phyloP scores from a whole-genome alignment of 1,140 invertebrate species.

The Drosophila subobscura region DNA sequence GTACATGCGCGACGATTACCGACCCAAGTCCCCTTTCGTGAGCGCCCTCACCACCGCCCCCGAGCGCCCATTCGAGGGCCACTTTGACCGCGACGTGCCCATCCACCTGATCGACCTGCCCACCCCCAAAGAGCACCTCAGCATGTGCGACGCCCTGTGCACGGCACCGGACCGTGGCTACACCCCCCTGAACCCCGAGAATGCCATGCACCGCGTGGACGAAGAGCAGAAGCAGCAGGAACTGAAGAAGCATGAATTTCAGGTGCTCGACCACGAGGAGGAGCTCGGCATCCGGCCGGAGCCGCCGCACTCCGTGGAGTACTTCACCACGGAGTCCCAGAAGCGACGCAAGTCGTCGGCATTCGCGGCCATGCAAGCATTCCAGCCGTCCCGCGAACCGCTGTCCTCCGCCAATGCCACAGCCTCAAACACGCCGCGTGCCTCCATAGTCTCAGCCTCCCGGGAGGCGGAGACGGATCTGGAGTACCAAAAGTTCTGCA shows the following conservation, averaged over 20 bases:
- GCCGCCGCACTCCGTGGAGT: slow-evolving; percentile 58
- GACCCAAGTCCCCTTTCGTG: slow-evolving; percentile 87
- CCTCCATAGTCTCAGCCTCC: slow-evolving; percentile 55
- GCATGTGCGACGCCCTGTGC: slow-evolving; percentile 83
- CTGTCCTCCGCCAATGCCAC: slow-evolving; percentile 53
- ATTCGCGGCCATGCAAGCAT: slow-evolving; percentile 83
- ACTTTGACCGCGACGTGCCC: slow-evolving; percentile 82
- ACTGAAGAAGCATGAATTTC: slow-evolving; percentile 77
- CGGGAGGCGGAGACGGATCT: slow-evolving; percentile 55
- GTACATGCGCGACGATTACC: slow-evolving; percentile 83
- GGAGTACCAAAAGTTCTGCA: slow-evolving; percentile 71
- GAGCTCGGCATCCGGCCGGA: slow-evolving; percentile 66
- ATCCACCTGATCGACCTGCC: slow-evolving; percentile 83
- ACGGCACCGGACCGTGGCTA: slow-evolving; percentile 84
- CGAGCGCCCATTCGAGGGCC: slow-evolving; percentile 85
- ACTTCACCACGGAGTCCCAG: slow-evolving; percentile 50
- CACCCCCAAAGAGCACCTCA: slow-evolving; percentile 82
- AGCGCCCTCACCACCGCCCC: slow-evolving; percentile 88
- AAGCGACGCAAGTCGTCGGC: slow-evolving; percentile 70
- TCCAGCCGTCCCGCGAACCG: slow-evolving; percentile 79
- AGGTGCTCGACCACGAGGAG: slow-evolving; percentile 76
- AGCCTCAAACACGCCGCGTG: slow-evolving; percentile 53
- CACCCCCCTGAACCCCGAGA: slow-evolving; percentile 75
- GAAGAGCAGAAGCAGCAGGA: slow-evolving; percentile 65
- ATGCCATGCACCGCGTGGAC: slow-evolving; percentile 66